Base-by-base conservation (phyloP, 2,888 invertebrate species). In the Ashinkailepas kermadecensis region DNA sequence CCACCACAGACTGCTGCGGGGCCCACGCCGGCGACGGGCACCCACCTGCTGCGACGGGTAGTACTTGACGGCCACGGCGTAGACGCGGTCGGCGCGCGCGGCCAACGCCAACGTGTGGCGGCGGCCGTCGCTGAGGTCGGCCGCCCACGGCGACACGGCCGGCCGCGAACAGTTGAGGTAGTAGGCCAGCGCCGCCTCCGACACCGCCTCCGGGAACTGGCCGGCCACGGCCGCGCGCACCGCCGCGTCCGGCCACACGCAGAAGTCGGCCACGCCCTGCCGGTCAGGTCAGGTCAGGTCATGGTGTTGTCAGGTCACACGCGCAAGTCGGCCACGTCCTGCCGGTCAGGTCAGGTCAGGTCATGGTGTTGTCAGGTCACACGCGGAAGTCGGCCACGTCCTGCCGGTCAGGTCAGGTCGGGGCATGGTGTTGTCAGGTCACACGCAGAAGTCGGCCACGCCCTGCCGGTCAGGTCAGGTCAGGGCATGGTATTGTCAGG, bases 151-250 rank as follows among this genome's bases (percentile, higher is more conserved):
- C 87, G 93, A 93, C 83, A 92, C 93, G 74, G 93, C 91, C 0
- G 93, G 92, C 85, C 92, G 91, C 87, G 94, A 94, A 89, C 95
- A 95, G 86, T 93, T 93, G 81, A 94, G 91, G 88, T 95, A 95
- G 88, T 94, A 94, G 85, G 92, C 90, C 83, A 93, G 90, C 85
- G 92, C 90, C 88, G 92, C 92, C 90, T 85, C 91, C 90, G 25
- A 89, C 25, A 87, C 80, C 83, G 85, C 84, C 84, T 91, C 90
- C 84, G 83, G 89, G 15, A 74, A 74, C 74, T 74, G 56, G 54
- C 10, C 54, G 18, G 54, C 56, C 18, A 74, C 21, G 3, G 54
- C 54, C 56, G 54, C 54, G 9, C 74, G 74, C 9, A 74, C 74
- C 9, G 21, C 74, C 21, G 10, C 54, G 74, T 74, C 74, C 54